These are phyloP conservation scores for Lipophrys pholis DNA, from an alignment of 2,113 vertebrate species.

Conservation along the genomic window DNA sequence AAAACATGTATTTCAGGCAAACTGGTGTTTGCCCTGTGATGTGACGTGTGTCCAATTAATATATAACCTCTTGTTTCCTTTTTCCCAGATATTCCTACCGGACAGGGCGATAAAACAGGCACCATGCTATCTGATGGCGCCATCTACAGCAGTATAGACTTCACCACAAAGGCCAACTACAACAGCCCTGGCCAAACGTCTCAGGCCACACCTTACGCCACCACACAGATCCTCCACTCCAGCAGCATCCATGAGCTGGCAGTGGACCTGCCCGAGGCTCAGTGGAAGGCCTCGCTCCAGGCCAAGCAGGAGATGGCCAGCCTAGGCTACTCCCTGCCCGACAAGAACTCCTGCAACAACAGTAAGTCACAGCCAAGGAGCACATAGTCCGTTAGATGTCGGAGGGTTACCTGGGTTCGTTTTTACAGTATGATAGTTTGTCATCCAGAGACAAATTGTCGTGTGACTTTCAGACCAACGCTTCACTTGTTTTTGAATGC, in stretches of 20 bases:
- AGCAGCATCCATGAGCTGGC: conserved; percentile 98
- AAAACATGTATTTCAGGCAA: too few relatives aligned
- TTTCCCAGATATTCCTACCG: conserved; percentile 87
- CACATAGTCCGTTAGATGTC: not conserved
- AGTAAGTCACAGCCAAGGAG: conserved; percentile 86
- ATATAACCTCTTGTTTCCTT: not conserved
- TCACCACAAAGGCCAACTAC: conserved; percentile 96
- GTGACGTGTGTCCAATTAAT: too few relatives aligned
- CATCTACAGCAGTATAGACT: conserved; percentile 99
- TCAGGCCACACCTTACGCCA: conserved; percentile 97
- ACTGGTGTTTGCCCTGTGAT: too few relatives aligned
- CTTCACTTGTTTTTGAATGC: not conserved
- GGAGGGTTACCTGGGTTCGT: not conserved
- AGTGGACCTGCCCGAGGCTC: conserved; percentile 94
- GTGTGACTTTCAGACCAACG: conserved; percentile 15
- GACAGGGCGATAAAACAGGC: conserved; percentile 93
- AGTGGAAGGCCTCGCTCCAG: conserved; percentile 97
- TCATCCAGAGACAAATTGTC: not conserved
- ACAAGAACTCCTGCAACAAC: conserved; percentile 98
- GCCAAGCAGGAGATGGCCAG: conserved; percentile 95
- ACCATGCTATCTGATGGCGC: conserved; percentile 99
- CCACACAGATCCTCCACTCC: conserved; percentile 97
- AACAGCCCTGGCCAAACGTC: conserved; percentile 94
- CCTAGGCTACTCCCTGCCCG: conserved; percentile 95
- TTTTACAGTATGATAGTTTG: not conserved